phyloP scores from a whole-genome alignment of 2,113 vertebrate species.

The Oreotragus oreotragus region DNA sequence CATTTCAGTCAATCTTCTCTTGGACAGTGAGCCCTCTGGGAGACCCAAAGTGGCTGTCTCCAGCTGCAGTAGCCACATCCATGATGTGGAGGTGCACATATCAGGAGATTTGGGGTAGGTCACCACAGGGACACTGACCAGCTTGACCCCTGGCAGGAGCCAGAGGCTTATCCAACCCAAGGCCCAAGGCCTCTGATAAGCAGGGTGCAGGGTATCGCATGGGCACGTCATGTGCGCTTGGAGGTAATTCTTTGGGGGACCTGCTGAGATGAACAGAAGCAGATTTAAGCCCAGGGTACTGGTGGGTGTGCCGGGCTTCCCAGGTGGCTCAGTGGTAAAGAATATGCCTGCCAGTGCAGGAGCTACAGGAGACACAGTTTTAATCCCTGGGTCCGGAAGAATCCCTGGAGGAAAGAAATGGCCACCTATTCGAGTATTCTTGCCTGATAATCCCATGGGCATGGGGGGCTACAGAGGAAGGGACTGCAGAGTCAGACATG shows the following conservation, averaged over 20 bases:
- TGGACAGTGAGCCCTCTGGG: conserved; percentile 53
- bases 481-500: not conserved
- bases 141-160: not conserved
- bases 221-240: rapidly evolving
- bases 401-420: not conserved
- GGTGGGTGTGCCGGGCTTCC: not conserved
- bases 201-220: rapidly evolving
- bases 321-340: not conserved
- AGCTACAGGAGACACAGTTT: not conserved
- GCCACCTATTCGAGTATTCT: not conserved
- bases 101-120: conserved; percentile 68
- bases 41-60: conserved; percentile 57
- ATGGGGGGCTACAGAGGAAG: not conserved
- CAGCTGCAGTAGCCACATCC: conserved; percentile 62
- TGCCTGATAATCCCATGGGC: not conserved
- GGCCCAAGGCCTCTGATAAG: not conserved
- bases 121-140: rapidly evolving
- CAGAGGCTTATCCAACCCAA: not conserved
- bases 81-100: not conserved
- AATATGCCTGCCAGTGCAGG: not conserved
- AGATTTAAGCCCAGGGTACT: not conserved
- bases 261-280: not conserved
- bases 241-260: not conserved
- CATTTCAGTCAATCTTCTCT: conserved; percentile 49
- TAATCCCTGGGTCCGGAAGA: not conserved